These are phyloP conservation scores for Ispidina lecontei DNA, from an alignment of 2,797 vertebrate genomes.

Conservation along the genomic window DNA sequence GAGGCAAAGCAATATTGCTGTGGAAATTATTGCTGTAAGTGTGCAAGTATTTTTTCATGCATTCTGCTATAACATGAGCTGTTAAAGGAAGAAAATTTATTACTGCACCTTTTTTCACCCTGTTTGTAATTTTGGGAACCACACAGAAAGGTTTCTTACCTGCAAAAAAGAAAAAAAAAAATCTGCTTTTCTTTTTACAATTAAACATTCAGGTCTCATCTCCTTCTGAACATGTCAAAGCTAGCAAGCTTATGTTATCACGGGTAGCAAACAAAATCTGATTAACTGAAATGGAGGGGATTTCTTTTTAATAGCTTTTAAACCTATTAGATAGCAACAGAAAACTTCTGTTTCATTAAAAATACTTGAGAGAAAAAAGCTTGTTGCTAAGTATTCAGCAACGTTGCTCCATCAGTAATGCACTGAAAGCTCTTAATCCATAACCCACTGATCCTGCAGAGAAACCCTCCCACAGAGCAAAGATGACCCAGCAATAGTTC, in stretches of 20 bases:
- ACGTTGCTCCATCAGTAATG: background rate
- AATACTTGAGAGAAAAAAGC: conserved; percentile 8
- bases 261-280: conserved; percentile 27
- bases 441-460: background rate
- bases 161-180: too few species aligned
- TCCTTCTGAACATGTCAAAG: conserved; percentile 10
- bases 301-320: conserved; percentile 44
- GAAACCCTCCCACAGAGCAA: background rate
- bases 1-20: background rate
- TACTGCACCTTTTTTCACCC: background rate
- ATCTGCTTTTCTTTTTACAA: background rate
- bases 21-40: background rate
- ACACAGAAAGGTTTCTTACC: background rate
- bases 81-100: background rate
- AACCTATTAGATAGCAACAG: conserved; percentile 34
- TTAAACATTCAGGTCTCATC: conserved; percentile 7
- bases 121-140: background rate
- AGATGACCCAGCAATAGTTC: background rate
- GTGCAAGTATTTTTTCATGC: background rate
- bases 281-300: conserved; percentile 39
- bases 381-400: conserved; percentile 4
- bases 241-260: conserved; percentile 28
- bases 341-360: conserved; percentile 52
- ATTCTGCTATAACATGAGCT: background rate
- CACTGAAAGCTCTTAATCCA: conserved; percentile 28